phyloP scores from a whole-genome alignment of 2,888 invertebrate genomes.

The Pachycephus smyrnensis region DNA sequence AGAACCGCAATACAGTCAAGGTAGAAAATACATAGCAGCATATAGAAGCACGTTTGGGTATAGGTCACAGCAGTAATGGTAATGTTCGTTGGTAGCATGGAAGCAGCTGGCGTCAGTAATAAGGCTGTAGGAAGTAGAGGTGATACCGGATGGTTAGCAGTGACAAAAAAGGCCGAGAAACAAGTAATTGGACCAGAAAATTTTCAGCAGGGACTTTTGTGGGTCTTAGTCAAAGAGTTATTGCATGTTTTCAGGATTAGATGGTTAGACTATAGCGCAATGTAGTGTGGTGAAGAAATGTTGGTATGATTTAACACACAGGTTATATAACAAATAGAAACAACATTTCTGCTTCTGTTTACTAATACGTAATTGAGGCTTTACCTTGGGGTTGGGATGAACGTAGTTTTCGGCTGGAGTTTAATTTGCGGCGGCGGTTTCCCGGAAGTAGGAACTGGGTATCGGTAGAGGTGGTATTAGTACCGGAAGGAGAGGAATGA shows the following conservation, averaged over 20 bases:
- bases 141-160: neutral
- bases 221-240: neutral
- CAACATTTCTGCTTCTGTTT: neutral
- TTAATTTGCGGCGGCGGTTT: neutral
- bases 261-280: too few relatives aligned
- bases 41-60: neutral
- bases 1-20: neutral
- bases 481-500: neutral
- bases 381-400: neutral
- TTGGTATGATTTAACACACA: neutral
- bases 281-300: too few relatives aligned
- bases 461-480: neutral
- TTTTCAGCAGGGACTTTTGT: neutral
- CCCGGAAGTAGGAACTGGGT: neutral
- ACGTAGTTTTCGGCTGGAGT: neutral
- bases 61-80: neutral
- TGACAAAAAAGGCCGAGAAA: neutral
- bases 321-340: neutral
- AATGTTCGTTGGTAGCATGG: neutral
- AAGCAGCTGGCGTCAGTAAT: constrained; percentile 6
- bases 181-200: neutral
- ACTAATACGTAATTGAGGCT: neutral
- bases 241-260: neutral
- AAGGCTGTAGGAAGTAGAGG: neutral
- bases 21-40: neutral